Conservation (phyloP, 2,888 invertebrate genomes). For the Lasioglossum villosulum region DNA sequence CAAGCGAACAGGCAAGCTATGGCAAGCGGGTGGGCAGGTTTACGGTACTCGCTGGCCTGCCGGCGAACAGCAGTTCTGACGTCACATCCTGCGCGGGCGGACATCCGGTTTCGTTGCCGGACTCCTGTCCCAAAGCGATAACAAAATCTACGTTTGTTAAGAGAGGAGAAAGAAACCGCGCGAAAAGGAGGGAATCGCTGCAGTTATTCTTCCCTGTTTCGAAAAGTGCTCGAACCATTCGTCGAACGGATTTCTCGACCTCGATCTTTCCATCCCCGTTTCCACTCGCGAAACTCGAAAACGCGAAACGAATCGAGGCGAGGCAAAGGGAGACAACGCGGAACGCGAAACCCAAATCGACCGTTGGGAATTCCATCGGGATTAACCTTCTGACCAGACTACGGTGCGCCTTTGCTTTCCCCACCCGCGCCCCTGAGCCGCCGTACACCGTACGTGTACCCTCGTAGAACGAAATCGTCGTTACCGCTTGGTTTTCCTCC, state of each 20-base stretch:
- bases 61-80: conserved; percentile 76
- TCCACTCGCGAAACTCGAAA: not conserved
- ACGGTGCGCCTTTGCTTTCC: conserved; percentile 8
- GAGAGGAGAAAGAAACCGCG: conserved; percentile 49
- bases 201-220: not conserved
- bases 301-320: not conserved
- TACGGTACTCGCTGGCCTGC: conserved; percentile 67
- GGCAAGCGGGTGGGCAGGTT: conserved; percentile 59
- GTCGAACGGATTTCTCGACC: not conserved
- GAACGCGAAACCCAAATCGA: conserved; percentile 26
- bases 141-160: conserved; percentile 77
- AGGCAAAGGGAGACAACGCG: not conserved
- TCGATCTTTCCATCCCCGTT: not conserved
- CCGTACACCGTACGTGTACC: not conserved
- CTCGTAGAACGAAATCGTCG: not conserved
- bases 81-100: conserved; percentile 83
- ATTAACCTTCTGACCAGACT: conserved; percentile 37
- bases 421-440: not conserved
- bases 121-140: conserved; percentile 81
- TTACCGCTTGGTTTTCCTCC: not conserved
- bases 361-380: conserved; percentile 45
- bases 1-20: not conserved
- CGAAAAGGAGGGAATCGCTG: conserved; percentile 7
- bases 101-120: conserved; percentile 82
- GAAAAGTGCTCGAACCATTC: not conserved